Evolutionary conservation across 1,140 invertebrate genomes (phyloP).

Genomic region (Aleiodes sp.): DNA sequence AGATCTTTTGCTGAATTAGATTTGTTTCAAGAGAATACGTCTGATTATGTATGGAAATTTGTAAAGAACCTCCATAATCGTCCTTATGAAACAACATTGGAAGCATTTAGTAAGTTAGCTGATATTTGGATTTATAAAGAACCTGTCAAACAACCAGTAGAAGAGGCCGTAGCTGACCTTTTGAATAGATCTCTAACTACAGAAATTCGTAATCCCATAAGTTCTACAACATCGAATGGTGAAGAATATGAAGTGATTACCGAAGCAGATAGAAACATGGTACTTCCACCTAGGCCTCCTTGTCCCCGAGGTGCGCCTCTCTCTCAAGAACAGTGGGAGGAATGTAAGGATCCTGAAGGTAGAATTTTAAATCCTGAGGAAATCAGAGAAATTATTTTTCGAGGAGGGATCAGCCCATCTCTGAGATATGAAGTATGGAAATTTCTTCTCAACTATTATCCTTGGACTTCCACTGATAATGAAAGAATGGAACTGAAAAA

Average conservation of each 20-base stretch:
- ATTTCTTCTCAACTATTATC: conserved; percentile 89
- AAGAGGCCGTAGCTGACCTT: conserved; percentile 70
- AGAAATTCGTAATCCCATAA: conserved; percentile 53
- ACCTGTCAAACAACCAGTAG: conserved; percentile 62
- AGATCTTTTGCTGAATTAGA: conserved; percentile 87
- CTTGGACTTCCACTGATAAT: conserved; percentile 81
- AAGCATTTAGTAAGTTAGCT: conserved; percentile 85
- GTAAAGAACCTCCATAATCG: conserved; percentile 77
- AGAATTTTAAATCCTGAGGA: conserved; percentile 74
- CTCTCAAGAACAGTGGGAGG: conserved; percentile 81
- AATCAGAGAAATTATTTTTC: conserved; percentile 85
- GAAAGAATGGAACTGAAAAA: conserved; percentile 77
- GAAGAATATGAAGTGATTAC: conserved; percentile 78
- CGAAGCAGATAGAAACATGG: conserved; percentile 61
- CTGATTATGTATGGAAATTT: conserved; percentile 76
- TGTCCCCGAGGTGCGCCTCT: conserved; percentile 71
- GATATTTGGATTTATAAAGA: conserved; percentile 72
- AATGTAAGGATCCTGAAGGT: conserved; percentile 80
- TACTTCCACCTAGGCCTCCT: conserved; percentile 68
- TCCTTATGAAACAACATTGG: conserved; percentile 82
- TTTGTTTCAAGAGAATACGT: conserved; percentile 77
- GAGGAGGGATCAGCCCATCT: conserved; percentile 77
- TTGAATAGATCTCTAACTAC: conserved; percentile 68
- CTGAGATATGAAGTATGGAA: conserved; percentile 93
- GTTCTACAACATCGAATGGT: conserved; percentile 56